These are phyloP conservation scores for Sympetrum striolatum DNA, from an alignment of 2,888 invertebrate genomes.

Conservation along the genomic window DNA sequence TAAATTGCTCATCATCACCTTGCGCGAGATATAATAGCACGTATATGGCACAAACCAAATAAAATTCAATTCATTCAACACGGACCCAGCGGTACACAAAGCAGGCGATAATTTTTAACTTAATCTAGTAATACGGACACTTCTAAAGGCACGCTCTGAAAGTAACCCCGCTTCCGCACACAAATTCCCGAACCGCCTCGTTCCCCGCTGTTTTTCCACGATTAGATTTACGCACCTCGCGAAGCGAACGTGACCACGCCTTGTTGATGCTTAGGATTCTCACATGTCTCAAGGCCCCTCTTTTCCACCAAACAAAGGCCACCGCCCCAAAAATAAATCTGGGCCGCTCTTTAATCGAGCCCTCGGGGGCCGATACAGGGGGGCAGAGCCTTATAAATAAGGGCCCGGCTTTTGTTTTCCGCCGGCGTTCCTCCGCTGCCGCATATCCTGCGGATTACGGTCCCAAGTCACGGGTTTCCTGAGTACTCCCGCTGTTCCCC, in stretches of 20 bases:
- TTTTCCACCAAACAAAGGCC: not conserved
- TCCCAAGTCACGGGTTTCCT: constrained; percentile 23
- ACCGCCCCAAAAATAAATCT: not conserved
- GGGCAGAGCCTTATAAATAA: not conserved
- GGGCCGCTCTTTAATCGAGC: not conserved
- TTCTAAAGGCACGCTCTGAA: too few relatives aligned
- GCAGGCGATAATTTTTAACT: too few relatives aligned
- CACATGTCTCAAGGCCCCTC: not conserved
- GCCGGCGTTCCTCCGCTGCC: not conserved
- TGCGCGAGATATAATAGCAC: too few relatives aligned
- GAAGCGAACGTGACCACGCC: too few relatives aligned
- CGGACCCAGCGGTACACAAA: too few relatives aligned
- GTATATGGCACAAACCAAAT: too few relatives aligned
- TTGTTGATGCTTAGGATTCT: not conserved
- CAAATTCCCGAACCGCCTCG: not conserved
- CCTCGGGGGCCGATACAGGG: not conserved
- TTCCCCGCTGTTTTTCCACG: not conserved
- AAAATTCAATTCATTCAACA: too few relatives aligned
- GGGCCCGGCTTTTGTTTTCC: not conserved
- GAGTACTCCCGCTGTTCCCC: not conserved
- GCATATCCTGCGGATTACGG: constrained; percentile 30
- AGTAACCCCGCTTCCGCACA: not conserved
- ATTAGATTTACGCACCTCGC: too few relatives aligned
- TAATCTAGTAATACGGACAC: too few relatives aligned
- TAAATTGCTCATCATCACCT: too few relatives aligned